Conservation (phyloP, 2,888 invertebrate species). For the Tenthredo notha region DNA sequence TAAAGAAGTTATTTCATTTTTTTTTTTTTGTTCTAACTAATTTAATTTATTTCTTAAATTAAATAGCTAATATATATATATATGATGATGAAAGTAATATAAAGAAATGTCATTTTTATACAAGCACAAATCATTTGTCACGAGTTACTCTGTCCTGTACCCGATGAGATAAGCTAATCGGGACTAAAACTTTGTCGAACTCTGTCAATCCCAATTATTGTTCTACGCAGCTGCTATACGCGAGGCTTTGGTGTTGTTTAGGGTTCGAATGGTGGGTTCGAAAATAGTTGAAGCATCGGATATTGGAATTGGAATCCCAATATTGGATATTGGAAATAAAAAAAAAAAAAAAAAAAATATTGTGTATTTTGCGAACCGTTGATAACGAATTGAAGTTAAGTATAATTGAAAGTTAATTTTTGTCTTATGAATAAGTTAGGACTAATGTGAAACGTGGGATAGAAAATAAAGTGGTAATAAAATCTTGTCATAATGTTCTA, state of each 20-base stretch:
- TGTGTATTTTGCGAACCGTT: neutral
- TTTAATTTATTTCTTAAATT: neutral
- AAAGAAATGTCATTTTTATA: neutral
- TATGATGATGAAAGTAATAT: neutral
- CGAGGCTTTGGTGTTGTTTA: neutral
- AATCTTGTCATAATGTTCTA: neutral
- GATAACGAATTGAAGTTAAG: neutral
- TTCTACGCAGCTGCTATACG: neutral
- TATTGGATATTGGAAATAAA: neutral
- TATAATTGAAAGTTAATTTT: neutral
- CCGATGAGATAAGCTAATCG: neutral
- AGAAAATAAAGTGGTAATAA: neutral
- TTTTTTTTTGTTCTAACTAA: too few relatives aligned
- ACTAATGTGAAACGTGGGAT: neutral
- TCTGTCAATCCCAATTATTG: slow-evolving; percentile 25
- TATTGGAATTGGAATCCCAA: slow-evolving; percentile 3
- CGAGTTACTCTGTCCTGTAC: neutral
- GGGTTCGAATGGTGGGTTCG: neutral
- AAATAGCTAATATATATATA: too few relatives aligned
- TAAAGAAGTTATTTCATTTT: neutral
- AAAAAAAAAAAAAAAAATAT: too few relatives aligned
- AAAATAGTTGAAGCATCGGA: neutral
- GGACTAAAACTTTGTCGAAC: neutral
- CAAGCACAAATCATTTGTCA: neutral
- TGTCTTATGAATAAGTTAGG: neutral